phyloP scores from a whole-genome alignment of 2,797 vertebrate genomes.

The Schizopygopsis malacanthus region DNA sequence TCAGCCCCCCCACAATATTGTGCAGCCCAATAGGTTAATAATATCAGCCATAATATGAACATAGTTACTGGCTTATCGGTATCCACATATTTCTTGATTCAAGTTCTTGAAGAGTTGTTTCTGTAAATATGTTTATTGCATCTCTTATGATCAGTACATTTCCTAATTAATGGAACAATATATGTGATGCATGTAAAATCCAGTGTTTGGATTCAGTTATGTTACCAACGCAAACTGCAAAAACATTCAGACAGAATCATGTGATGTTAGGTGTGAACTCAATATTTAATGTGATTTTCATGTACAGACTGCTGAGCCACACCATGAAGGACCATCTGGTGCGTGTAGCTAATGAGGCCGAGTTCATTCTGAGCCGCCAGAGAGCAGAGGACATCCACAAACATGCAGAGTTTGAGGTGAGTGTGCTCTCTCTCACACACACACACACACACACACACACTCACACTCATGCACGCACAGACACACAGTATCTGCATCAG shows the following conservation, averaged over 20 bases:
- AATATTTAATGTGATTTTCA: slow-evolving; percentile 55
- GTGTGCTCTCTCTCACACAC: neutral
- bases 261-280: neutral
- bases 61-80: neutral
- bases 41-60: neutral
- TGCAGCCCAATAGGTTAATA: neutral
- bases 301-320: slow-evolving; percentile 91
- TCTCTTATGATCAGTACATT: neutral
- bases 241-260: neutral
- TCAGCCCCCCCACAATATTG: neutral
- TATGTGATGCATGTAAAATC: neutral
- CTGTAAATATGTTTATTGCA: neutral
- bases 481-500: neutral
- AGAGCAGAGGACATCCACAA: slow-evolving; percentile 96
- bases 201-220: neutral
- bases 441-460: neutral
- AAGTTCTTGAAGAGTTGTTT: neutral
- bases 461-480: neutral
- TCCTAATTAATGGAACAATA: neutral
- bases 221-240: neutral
- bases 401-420: slow-evolving; percentile 98
- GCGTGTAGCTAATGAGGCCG: slow-evolving; percentile 96
- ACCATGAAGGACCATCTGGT: slow-evolving; percentile 99
- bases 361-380: slow-evolving; percentile 96
- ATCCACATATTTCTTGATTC: neutral